Conservation (phyloP, 2,113 vertebrate species). For the Upupa epops region DNA sequence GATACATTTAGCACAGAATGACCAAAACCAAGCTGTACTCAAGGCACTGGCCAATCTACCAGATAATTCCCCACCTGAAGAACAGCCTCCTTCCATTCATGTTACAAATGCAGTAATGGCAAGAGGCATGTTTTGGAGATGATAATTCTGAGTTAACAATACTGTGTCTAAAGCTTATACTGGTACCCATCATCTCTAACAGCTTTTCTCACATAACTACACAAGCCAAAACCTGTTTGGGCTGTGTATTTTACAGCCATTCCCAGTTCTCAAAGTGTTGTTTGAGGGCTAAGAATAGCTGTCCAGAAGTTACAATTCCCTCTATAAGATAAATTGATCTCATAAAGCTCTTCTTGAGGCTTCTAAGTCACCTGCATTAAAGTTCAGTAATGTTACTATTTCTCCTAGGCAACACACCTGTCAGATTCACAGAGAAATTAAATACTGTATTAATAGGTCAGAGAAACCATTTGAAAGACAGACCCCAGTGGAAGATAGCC, state of each 20-base stretch:
- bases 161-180: not conserved
- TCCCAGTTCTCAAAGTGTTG: not conserved
- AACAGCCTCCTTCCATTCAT: not conserved
- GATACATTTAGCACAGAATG: not conserved
- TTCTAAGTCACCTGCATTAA: conserved; percentile 17
- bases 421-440: conserved; percentile 42
- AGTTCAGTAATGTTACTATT: conserved; percentile 43
- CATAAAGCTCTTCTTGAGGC: not conserved
- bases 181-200: not conserved
- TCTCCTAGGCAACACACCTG: conserved; percentile 39
- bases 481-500: conserved; percentile 1
- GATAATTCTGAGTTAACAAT: not conserved
- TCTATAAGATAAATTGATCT: not conserved
- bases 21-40: not conserved
- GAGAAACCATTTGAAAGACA: conserved; percentile 22
- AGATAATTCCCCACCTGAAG: not conserved
- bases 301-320: not conserved
- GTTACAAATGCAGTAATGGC: not conserved
- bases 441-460: conserved; percentile 53
- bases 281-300: not conserved
- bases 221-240: not conserved
- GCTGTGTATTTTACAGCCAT: not conserved
- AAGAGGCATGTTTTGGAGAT: not conserved
- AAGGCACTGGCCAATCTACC: not conserved
- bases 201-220: not conserved